Percentiles rank a stretch among this genome's conserved stretches.
These are phyloP conservation scores for Neomorphus geoffroyi DNA, from an alignment of 2,797 vertebrate species.

Conservation along the genomic window DNA sequence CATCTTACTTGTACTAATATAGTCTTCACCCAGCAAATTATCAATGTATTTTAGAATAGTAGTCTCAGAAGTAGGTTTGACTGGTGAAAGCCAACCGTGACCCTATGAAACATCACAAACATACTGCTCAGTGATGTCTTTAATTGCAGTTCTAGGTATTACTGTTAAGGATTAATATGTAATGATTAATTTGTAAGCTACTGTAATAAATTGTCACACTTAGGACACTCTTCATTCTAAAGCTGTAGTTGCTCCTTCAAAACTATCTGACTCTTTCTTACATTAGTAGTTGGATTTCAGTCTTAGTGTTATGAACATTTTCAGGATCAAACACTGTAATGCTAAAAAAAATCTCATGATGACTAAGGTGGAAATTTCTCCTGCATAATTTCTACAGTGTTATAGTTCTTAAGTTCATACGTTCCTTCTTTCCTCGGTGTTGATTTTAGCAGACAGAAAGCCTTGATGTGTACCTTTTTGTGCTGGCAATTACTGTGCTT, in stretches of 20 bases:
- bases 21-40: background rate
- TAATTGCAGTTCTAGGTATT: background rate
- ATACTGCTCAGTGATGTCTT: background rate
- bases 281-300: background rate
- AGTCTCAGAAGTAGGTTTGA: background rate
- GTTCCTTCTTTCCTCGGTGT: background rate
- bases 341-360: background rate
- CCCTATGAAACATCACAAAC: background rate
- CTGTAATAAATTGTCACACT: background rate
- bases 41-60: background rate
- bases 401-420: background rate
- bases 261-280: background rate
- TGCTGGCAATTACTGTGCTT: conserved; percentile 2
- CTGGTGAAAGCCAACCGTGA: background rate
- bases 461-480: background rate
- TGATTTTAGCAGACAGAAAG: background rate
- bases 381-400: background rate
- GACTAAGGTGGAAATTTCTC: background rate
- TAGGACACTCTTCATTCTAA: background rate
- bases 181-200: background rate
- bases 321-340: background rate
- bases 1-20: background rate
- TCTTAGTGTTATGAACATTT: background rate
- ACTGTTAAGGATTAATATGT: background rate
- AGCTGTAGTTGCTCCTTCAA: background rate